Evolutionary conservation across 2,113 vertebrate species (phyloP).

Genomic region (Arothron firmamentum): DNA sequence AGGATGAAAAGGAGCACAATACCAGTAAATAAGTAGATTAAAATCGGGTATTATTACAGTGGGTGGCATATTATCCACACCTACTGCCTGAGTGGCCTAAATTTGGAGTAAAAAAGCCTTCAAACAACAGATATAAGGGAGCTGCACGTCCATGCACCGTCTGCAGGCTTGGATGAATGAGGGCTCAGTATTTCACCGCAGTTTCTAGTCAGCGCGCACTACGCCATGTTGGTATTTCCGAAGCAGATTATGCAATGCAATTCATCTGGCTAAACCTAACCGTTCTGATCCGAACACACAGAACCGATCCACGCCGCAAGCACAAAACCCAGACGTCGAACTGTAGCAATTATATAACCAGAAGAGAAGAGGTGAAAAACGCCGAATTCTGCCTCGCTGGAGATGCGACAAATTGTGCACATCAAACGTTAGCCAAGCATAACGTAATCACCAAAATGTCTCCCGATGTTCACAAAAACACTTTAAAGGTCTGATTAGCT

Average conservation of each 20-base stretch:
- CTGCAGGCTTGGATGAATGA: conserved; percentile 65
- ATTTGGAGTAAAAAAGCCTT: conserved; percentile 13
- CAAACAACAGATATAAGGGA: conserved; percentile 35
- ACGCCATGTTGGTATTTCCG: conserved; percentile 74
- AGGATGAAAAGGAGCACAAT: not conserved
- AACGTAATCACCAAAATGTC: conserved; percentile 61
- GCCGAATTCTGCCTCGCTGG: not conserved
- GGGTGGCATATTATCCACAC: not conserved
- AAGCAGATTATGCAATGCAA: conserved; percentile 73
- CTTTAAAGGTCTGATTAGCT: not conserved
- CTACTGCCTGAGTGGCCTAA: not conserved
- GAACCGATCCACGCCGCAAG: conserved; percentile 1
- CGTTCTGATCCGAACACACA: conserved; percentile 43
- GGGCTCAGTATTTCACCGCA: conserved; percentile 71
- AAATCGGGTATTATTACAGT: not conserved
- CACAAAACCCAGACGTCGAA: not conserved
- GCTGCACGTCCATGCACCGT: conserved; percentile 47
- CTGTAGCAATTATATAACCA: not conserved
- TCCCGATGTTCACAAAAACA: conserved; percentile 56
- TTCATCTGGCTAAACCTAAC: conserved; percentile 53
- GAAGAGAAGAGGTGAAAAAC: not conserved
- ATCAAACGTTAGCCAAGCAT: conserved; percentile 33
- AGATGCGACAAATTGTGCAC: conserved; percentile 54
- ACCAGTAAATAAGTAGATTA: not conserved
- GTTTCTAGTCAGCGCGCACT: conserved; percentile 66